phyloP scores from a whole-genome alignment of 1,140 invertebrate genomes.

The Hyphantria cunea region DNA sequence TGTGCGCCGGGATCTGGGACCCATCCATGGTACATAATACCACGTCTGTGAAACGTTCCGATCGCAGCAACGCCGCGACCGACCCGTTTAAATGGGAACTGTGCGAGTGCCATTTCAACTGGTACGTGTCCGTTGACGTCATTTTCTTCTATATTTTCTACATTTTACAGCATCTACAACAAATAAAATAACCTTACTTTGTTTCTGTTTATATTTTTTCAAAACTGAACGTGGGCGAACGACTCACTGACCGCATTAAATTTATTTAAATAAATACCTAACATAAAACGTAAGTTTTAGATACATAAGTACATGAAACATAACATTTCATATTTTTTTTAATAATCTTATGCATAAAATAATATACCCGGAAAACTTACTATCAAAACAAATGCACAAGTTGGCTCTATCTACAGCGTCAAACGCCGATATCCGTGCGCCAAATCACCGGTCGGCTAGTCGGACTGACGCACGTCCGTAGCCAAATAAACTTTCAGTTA shows the following conservation, averaged over 20 bases:
- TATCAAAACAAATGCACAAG: background rate
- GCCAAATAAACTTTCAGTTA: too few relatives aligned
- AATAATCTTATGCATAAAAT: background rate
- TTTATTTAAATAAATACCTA: background rate
- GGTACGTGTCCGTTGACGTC: slow-evolving; percentile 88
- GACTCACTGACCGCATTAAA: too few relatives aligned
- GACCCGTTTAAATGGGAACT: slow-evolving; percentile 90
- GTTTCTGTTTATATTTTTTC: slow-evolving; percentile 6
- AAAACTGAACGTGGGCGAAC: too few relatives aligned
- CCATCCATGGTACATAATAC: slow-evolving; percentile 91
- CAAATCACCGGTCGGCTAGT: too few relatives aligned
- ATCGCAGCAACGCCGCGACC: slow-evolving; percentile 89
- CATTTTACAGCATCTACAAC: slow-evolving; percentile 12
- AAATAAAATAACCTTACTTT: slow-evolving; percentile 7
- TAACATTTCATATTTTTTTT: background rate
- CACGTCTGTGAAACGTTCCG: slow-evolving; percentile 92
- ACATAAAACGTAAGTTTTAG: background rate
- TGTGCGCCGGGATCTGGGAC: slow-evolving; percentile 91
- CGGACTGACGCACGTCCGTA: too few relatives aligned
- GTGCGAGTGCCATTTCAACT: slow-evolving; percentile 93
- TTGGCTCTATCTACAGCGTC: too few relatives aligned
- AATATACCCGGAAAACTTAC: background rate
- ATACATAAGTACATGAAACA: background rate
- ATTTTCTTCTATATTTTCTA: slow-evolving; percentile 40
- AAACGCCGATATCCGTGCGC: too few relatives aligned